Conservation (phyloP, 1,140 invertebrate genomes). For the Macrostomum lignano region DNA sequence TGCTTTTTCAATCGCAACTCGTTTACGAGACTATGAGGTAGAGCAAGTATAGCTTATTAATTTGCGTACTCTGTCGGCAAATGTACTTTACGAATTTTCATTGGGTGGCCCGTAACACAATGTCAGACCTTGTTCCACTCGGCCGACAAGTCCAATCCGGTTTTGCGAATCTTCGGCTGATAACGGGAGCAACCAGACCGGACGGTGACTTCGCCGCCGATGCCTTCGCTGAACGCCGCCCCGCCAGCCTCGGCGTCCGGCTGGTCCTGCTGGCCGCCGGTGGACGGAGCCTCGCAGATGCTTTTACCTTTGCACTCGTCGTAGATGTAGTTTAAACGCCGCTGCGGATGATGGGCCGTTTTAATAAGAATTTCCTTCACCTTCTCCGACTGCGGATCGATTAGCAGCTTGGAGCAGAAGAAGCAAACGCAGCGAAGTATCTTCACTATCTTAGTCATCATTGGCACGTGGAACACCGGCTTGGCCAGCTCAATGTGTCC, state of each 20-base stretch:
- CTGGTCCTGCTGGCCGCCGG: no score
- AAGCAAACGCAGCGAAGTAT: slow-evolving; percentile 82
- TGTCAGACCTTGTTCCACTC: slow-evolving; percentile 53
- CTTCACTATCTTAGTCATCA: slow-evolving; percentile 84
- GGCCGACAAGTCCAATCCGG: slow-evolving; percentile 52
- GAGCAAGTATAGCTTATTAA: no score
- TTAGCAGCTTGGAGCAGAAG: slow-evolving; percentile 75
- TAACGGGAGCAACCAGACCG: slow-evolving; percentile 88
- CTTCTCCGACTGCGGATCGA: slow-evolving; percentile 75
- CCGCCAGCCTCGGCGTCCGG: no score
- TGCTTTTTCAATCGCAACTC: no score
- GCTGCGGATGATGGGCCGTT: slow-evolving; percentile 76
- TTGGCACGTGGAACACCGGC: slow-evolving; percentile 91
- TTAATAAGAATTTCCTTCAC: slow-evolving; percentile 88
- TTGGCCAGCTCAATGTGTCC: slow-evolving; percentile 95
- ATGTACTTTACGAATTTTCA: no score
- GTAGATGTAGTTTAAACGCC: slow-evolving; percentile 71
- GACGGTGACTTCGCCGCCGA: no score
- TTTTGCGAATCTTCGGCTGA: slow-evolving; percentile 61
- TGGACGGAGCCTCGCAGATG: slow-evolving; percentile 55
- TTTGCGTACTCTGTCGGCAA: no score
- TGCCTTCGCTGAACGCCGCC: no score
- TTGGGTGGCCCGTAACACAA: no score
- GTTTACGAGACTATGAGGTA: no score
- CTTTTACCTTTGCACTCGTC: slow-evolving; percentile 90